Percentiles rank a stretch among this genome's conserved stretches.
These are phyloP conservation scores for Tolmerus cingulatus DNA, from an alignment of 2,888 invertebrate species.

Conservation along the genomic window DNA sequence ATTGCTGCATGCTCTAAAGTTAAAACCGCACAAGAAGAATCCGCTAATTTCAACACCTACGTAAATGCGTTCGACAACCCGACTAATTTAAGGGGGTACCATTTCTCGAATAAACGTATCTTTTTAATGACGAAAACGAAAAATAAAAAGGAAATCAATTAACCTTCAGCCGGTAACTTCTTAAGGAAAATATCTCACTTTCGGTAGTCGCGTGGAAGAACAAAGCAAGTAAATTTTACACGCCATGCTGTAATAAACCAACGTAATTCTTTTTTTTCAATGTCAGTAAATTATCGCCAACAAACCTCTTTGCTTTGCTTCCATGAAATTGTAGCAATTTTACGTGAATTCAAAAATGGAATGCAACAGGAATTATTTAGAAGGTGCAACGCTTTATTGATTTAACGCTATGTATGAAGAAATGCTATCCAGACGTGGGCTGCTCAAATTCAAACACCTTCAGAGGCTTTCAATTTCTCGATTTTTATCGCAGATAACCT, in stretches of 20 bases:
- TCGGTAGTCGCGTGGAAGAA: background rate
- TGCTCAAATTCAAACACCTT: background rate
- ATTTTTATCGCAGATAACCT: background rate
- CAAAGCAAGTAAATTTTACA: background rate
- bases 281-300: background rate
- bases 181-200: background rate
- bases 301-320: background rate
- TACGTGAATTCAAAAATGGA: background rate
- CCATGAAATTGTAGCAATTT: background rate
- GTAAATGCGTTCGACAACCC: background rate
- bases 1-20: background rate
- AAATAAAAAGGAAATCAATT: background rate
- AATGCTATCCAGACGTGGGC: background rate
- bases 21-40: background rate
- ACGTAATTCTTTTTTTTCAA: background rate
- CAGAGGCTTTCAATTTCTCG: background rate
- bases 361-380: slow-evolving; percentile 1
- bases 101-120: background rate
- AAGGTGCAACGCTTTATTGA: slow-evolving; percentile 13
- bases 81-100: background rate
- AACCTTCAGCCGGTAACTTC: background rate
- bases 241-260: background rate
- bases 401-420: slow-evolving; percentile 8
- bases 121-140: background rate
- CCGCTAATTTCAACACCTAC: background rate